Base-by-base conservation (phyloP, 2,113 vertebrate genomes). In the Gadus chalcogrammus region DNA sequence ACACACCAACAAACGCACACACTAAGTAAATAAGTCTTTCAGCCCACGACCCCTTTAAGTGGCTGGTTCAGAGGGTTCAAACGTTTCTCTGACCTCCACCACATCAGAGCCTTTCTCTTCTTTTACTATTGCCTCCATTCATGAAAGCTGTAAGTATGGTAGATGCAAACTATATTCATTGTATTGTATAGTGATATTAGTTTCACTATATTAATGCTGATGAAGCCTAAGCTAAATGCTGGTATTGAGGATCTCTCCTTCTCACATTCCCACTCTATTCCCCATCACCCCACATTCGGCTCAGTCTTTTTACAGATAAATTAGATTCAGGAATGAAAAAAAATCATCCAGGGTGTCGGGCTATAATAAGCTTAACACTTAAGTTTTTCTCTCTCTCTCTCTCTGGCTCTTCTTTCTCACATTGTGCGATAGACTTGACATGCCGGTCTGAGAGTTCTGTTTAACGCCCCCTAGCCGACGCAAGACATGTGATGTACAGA, bases 191-290 rank as follows among this genome's bases (percentile, higher is more conserved):
- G 31, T 35, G 31, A 35, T 35, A 35, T 35, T 35, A 35, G 31
- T 35, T 35, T 35, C 31, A 35, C 31, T 35, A 65, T 79, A 80
- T 76, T 77, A 69, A 82, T 77, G 63, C 72, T 65, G 62, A 59
- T 67, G 53, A 79, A 78, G 65, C 55, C 1, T 17, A 16, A 58
- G 55, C 55, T n/a, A 58, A 58, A 17, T 16, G 15, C 15, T 58
- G 55, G 55, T 1, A 13, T n/a, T 58, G 55, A 17, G n/a, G 55
- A 16, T 16, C 55, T 17, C 27, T 63, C 3, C 12, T 17, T 31
- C 24, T 17, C 42, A 48, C 12, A 48, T 63, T 65, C 35, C 18
- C 35, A 1, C 55, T 55, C 28, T 35, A 15, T 64, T 35, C 3
- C 16, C 35, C 38, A 18, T 65, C 38, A 42, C 31, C 42, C 17